These are phyloP conservation scores for Salmo trutta DNA, from an alignment of 2,797 vertebrate genomes.

Conservation along the genomic window DNA sequence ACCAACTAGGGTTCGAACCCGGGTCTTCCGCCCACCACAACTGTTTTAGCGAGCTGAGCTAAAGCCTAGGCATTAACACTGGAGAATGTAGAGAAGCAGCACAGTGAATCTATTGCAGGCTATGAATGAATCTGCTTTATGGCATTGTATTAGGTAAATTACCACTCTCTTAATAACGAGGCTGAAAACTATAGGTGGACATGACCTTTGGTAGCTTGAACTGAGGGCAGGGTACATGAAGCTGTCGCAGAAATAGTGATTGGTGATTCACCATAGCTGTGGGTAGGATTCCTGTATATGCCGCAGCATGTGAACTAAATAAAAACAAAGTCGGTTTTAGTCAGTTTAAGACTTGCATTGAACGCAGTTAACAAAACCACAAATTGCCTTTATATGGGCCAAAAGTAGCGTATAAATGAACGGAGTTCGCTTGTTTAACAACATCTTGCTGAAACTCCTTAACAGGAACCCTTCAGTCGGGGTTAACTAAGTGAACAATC, in stretches of 20 bases:
- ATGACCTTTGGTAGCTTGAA: background rate
- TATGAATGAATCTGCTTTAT: background rate
- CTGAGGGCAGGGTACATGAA: background rate
- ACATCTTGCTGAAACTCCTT: slow-evolving; percentile 28
- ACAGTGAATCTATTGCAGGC: background rate
- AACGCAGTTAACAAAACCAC: slow-evolving; percentile 68
- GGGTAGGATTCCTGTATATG: slow-evolving; percentile 67
- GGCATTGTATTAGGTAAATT: slow-evolving; percentile 56
- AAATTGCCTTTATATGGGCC: slow-evolving; percentile 62
- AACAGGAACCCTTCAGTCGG: slow-evolving; percentile 16
- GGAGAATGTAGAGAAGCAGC: background rate
- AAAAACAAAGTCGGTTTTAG: slow-evolving; percentile 64
- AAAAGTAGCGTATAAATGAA: slow-evolving; percentile 49
- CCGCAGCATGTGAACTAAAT: slow-evolving; percentile 63
- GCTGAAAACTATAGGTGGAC: slow-evolving; percentile 12
- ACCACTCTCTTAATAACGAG: slow-evolving; percentile 54
- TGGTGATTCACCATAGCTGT: slow-evolving; percentile 59
- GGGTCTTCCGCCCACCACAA: background rate
- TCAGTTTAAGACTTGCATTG: slow-evolving; percentile 58
- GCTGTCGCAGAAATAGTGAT: slow-evolving; percentile 46
- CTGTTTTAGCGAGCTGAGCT: background rate
- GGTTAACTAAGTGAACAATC: slow-evolving; percentile 37
- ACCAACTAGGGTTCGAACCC: slow-evolving; percentile 8
- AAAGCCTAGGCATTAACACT: background rate
- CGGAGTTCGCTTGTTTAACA: slow-evolving; percentile 9